Conservation (phyloP, 2,888 invertebrate genomes). For the Rhodophaea formosa region DNA sequence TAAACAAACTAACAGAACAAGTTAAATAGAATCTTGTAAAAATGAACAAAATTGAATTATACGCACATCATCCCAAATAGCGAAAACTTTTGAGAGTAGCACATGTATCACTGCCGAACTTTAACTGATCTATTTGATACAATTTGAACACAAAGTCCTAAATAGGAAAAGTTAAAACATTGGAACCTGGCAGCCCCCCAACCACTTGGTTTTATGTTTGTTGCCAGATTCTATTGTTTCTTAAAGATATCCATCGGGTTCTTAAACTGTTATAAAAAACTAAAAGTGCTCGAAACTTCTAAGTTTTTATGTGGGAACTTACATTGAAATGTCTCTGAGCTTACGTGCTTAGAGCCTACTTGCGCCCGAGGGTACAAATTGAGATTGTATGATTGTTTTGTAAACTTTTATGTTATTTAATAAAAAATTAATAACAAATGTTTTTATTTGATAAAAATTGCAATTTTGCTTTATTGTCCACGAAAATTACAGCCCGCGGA, state of each 20-base stretch:
- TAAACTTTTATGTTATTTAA: too few species aligned
- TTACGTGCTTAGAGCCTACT: constrained; percentile 15
- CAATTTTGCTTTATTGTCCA: too few species aligned
- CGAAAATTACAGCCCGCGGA: too few species aligned
- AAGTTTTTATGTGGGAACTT: constrained; percentile 25
- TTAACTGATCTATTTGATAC: constrained; percentile 15
- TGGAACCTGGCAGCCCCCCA: constrained; percentile 37
- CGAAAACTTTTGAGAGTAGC: not conserved
- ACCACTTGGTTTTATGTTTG: constrained; percentile 26
- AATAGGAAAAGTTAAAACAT: constrained; percentile 23
- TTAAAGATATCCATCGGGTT: constrained; percentile 29
- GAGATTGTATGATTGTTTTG: not conserved
- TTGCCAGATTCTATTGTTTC: constrained; percentile 29
- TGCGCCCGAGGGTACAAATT: constrained; percentile 12
- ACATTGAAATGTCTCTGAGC: constrained; percentile 20
- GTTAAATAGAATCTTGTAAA: too few species aligned
- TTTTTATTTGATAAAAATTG: too few species aligned
- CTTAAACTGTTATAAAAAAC: constrained; percentile 32
- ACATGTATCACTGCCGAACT: constrained; percentile 2
- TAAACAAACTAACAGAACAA: too few species aligned
- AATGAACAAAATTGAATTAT: too few species aligned
- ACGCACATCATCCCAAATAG: not conserved
- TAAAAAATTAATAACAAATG: too few species aligned
- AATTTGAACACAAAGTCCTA: constrained; percentile 26
- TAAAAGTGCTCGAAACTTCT: constrained; percentile 27